Conservation (phyloP, 2,888 invertebrate genomes). For the Dichetophora obliterata region DNA sequence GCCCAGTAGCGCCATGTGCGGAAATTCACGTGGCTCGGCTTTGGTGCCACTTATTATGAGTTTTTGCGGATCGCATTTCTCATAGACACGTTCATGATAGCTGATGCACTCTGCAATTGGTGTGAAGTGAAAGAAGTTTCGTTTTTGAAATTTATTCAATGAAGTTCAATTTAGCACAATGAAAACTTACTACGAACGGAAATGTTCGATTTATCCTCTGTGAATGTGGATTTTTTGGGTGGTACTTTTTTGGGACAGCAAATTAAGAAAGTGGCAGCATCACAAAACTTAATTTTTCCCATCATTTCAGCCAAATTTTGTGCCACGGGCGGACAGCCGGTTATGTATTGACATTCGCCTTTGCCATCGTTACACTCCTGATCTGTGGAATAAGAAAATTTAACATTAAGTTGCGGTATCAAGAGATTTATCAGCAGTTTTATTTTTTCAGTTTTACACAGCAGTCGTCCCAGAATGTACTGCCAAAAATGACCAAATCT, state of each 20-base stretch:
- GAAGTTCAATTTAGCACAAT: background rate
- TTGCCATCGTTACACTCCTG: constrained; percentile 10
- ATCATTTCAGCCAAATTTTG: background rate
- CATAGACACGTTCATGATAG: constrained; percentile 17
- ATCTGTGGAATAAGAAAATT: too few species aligned
- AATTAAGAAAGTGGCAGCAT: background rate
- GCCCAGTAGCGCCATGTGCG: constrained; percentile 57
- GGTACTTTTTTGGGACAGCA: constrained; percentile 16
- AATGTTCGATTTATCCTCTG: constrained; percentile 8
- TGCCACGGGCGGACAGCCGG: constrained; percentile 21
- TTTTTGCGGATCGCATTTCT: constrained; percentile 45
- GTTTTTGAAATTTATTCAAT: background rate
- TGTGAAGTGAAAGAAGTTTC: background rate
- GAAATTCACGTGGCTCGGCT: constrained; percentile 56
- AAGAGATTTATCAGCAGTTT: too few species aligned
- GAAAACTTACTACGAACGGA: constrained; percentile 3
- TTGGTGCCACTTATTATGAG: constrained; percentile 50
- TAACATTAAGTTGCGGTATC: too few species aligned
- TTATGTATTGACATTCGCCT: constrained; percentile 12
- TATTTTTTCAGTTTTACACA: too few species aligned
- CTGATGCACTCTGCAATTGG: constrained; percentile 17
- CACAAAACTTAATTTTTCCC: constrained; percentile 3
- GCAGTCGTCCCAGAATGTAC: too few species aligned
- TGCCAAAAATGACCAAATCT: too few species aligned
- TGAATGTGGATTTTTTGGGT: background rate